A percentile compares a stretch with the other conserved stretches of the same genome.
These are phyloP conservation scores for Phrynocephalus versicolor DNA, from an alignment of 2,113 vertebrate genomes.

Conservation along the genomic window DNA sequence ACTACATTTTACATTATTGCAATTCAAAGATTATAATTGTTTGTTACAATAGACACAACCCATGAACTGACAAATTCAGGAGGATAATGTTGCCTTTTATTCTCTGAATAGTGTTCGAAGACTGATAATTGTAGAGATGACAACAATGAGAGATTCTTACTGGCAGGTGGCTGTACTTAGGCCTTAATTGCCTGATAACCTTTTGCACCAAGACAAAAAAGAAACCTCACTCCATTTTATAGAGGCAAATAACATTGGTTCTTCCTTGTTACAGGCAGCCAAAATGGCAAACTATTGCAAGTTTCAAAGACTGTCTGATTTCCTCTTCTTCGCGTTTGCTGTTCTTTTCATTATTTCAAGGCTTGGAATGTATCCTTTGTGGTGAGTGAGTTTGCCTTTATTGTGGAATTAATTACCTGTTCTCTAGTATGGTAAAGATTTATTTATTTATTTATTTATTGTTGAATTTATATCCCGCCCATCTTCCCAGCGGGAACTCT, in stretches of 20 bases:
- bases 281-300: constrained; percentile 99
- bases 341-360: constrained; percentile 93
- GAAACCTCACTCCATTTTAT: constrained; percentile 31
- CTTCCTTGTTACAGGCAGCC: constrained; percentile 86
- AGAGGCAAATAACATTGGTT: constrained; percentile 48
- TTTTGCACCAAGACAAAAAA: constrained; percentile 39
- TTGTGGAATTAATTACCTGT: constrained; percentile 17
- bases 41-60: background rate
- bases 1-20: background rate
- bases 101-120: background rate
- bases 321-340: constrained; percentile 93
- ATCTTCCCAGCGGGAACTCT: too few relatives aligned
- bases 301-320: constrained; percentile 95
- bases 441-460: too few relatives aligned
- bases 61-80: constrained; percentile 7
- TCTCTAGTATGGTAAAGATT: background rate
- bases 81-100: background rate
- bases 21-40: background rate
- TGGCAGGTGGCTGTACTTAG: background rate
- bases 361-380: constrained; percentile 91
- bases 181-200: constrained; percentile 26
- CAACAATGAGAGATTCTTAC: background rate
- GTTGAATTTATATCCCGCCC: too few relatives aligned
- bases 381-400: constrained; percentile 81
- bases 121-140: background rate